These are phyloP conservation scores for Neomonachus schauinslandi DNA, from an alignment of 2,113 vertebrate species.

Conservation along the genomic window DNA sequence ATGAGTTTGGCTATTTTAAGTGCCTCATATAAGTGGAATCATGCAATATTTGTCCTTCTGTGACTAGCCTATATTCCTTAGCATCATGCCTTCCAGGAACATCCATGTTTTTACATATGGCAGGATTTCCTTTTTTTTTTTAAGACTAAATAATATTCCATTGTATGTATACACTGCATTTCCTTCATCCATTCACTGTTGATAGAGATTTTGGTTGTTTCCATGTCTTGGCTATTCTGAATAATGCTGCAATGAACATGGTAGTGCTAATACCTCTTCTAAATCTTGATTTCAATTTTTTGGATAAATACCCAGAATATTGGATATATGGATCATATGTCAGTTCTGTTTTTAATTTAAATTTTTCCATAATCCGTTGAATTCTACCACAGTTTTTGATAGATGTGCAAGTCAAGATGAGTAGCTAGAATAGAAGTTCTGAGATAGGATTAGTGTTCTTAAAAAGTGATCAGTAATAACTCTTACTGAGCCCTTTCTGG, in stretches of 20 bases:
- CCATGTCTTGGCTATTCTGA: background rate
- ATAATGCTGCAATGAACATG: background rate
- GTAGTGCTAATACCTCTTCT: background rate
- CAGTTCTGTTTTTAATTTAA: background rate
- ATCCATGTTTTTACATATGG: background rate
- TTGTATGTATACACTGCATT: background rate
- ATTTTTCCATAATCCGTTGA: background rate
- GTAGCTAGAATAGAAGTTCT: background rate
- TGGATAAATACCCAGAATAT: background rate
- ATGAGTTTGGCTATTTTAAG: background rate
- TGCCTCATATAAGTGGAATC: background rate
- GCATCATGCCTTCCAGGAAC: background rate
- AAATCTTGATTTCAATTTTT: conserved; percentile 11
- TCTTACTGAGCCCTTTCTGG: background rate
- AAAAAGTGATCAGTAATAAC: background rate
- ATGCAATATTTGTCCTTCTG: background rate
- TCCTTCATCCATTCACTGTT: background rate
- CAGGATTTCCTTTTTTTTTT: background rate
- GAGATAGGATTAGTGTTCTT: background rate
- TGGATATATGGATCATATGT: background rate
- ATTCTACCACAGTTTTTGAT: background rate
- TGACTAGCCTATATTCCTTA: background rate
- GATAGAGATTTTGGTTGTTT: background rate
- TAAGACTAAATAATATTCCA: background rate
- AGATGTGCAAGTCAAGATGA: background rate